Percentiles rank a stretch among this genome's conserved stretches.
These are phyloP conservation scores for Gila robusta DNA, from an alignment of 2,797 vertebrate genomes.

Conservation along the genomic window DNA sequence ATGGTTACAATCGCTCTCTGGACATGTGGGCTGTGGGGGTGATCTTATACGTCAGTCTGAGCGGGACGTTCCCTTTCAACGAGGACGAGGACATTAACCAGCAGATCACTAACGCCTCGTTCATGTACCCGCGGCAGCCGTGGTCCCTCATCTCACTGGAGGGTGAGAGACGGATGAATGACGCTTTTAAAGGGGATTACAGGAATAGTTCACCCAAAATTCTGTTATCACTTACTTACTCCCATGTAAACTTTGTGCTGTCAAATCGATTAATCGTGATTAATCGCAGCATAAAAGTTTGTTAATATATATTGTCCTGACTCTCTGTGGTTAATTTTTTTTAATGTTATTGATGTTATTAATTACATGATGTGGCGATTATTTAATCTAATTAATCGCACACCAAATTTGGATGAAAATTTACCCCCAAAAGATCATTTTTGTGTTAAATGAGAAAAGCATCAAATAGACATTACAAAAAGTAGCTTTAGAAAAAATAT, in stretches of 20 bases:
- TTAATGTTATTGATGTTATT: too few relatives aligned
- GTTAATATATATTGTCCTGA: too few relatives aligned
- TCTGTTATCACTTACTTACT: neutral
- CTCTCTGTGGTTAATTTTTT: too few relatives aligned
- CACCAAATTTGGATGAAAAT: too few relatives aligned
- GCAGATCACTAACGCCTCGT: slow-evolving; percentile 83
- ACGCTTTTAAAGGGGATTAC: neutral
- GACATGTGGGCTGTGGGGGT: slow-evolving; percentile 85
- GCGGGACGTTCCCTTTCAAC: slow-evolving; percentile 83
- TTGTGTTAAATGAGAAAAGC: too few relatives aligned
- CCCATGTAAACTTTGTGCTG: neutral
- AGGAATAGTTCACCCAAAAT: neutral
- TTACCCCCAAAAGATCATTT: too few relatives aligned
- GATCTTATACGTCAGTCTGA: slow-evolving; percentile 81
- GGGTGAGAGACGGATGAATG: slow-evolving; percentile 38
- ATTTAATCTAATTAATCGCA: too few relatives aligned
- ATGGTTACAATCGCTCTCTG: slow-evolving; percentile 82
- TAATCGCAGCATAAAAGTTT: neutral
- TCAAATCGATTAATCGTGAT: neutral
- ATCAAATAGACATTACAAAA: too few relatives aligned
- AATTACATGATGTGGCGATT: too few relatives aligned
- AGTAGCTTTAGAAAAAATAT: too few relatives aligned
- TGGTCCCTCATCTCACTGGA: slow-evolving; percentile 77
- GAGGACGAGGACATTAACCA: slow-evolving; percentile 83
- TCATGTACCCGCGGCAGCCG: slow-evolving; percentile 80